Base-by-base conservation (phyloP, 2,797 vertebrate species). In the Yasuhikotakia modesta region DNA sequence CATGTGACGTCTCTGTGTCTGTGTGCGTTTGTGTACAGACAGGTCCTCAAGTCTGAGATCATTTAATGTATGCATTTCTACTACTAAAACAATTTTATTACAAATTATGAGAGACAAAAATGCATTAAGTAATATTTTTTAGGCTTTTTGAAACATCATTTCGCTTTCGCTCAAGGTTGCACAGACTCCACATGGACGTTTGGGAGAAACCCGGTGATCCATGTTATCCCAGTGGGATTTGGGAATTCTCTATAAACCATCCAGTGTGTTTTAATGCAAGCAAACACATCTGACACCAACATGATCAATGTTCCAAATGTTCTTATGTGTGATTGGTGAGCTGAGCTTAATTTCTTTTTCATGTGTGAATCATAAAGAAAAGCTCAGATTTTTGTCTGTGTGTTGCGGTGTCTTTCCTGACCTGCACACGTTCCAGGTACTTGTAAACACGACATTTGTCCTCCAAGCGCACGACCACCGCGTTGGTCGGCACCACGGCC, bases 401-500 rank as follows among this genome's bases (percentile, higher is more conserved):
- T 71, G 72, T 71, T 60, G 64, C 46, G 52, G 65, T 11, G 45
- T 61, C 53, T 75, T 16, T 58, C 21, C 89, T 78, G 84, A 94
- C 93, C 92, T 94, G 91, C 84, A 93, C 82, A 55, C 92, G 92
- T 71, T 94, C 93, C 87, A 94, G 89, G 82, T 84, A 94, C 85
- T 94, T 94, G 92, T 92, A 94, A 83, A 94, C 88, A 0, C 92
- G 88, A 60, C 93, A 94, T 82, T 93, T 94, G 84, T 93, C 90
- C 84, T 93, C 91, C 73, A 86, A 13, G 22, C 93, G 92, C 70
- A 93, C 93, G 85, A 94, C 93, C 79, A 94, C 92, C 0, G 89
- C 93, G 8, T 91, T 92, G n/a, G 90, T 70, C 0, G 93, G 93
- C 50, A 94, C 92, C 0, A 87, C 88, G 7, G 93, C 93, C 87